Evolutionary conservation across 2,888 invertebrate genomes (phyloP), one percentile per base, ranked within the genome.

Genomic region (Drosophila imparisetae): DNA sequence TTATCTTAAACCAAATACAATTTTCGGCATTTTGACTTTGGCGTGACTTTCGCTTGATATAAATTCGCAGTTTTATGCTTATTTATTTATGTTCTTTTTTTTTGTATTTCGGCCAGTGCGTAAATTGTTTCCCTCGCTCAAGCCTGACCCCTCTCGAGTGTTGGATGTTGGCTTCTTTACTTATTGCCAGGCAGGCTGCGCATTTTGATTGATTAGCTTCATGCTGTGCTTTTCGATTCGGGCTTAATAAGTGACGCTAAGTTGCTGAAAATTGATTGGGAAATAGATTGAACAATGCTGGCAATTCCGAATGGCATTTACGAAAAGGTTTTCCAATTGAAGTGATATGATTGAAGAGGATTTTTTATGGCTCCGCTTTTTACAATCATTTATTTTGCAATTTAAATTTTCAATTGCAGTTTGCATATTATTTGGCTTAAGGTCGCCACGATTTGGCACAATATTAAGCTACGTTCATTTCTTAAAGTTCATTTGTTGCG

Each of bases 121-220:
- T 58, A 63, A 59, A 70, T 66, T 63, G 52, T 40, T 32, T 32
- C 58, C 40, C 62, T 38, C 15, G 11, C 18, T 32, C n/a, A 38
- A 4, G 11, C 21, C 24, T 24, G 45, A 24, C 21, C 45, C 24
- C 15, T 4, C 45, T 45, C 24, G 24, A 15, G 15, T 45, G n/a
- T 4, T 15, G n/a, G 53, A 40, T 60, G 54, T 49, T 52, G 49
- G 45, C 15, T 7, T 45, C 49, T 52, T 42, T 68, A 60, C 53
- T 73, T 80, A 72, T 77, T 76, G 66, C 15, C 59, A 53, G 67
- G 49, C 66, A 66, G 72, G 66, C 70, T 73, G 75, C 49, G 60
- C 66, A 69, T 80, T 79, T 82, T 82, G 82, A 82, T 82, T 82
- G 83, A 82, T 82, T 79, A 81, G 67, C 74, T 83, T 71, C 13